Conservation (phyloP, 2,797 vertebrate species). For the Eulemur mongoz region DNA sequence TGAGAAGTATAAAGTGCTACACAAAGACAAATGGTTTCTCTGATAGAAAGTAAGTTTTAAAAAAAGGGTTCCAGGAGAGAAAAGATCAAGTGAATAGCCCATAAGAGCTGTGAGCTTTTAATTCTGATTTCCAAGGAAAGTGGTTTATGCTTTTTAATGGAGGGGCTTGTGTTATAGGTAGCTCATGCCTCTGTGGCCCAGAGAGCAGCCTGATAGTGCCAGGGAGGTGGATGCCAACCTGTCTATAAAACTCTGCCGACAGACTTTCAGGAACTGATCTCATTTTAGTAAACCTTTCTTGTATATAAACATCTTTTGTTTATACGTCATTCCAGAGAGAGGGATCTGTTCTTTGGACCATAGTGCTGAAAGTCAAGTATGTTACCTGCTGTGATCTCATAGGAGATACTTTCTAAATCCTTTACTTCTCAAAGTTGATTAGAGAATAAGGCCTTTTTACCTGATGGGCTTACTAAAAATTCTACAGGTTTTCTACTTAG, state of each 20-base stretch:
- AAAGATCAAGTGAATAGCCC: neutral
- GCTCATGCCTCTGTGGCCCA: neutral
- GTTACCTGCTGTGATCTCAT: neutral
- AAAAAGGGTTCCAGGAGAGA: neutral
- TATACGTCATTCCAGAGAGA: neutral
- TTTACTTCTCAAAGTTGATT: neutral
- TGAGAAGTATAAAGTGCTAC: neutral
- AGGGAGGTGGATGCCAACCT: neutral
- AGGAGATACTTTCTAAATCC: neutral
- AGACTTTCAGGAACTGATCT: neutral
- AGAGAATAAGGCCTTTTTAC: neutral
- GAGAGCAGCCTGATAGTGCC: neutral
- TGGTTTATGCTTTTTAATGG: neutral
- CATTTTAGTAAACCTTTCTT: neutral
- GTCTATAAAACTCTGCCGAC: neutral
- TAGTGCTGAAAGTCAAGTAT: neutral
- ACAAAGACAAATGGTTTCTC: neutral
- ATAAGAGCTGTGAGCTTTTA: neutral
- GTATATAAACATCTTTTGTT: neutral
- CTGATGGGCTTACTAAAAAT: neutral
- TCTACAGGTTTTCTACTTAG: neutral
- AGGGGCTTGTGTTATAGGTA: neutral
- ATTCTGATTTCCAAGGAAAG: neutral
- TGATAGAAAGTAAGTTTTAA: neutral
- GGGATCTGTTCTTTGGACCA: neutral